A percentile compares a stretch with the other conserved stretches of the same genome.
These are phyloP conservation scores for Paramuricea clavata DNA, from an alignment of 92 coral and sea anemone genomes.

Conservation along the genomic window DNA sequence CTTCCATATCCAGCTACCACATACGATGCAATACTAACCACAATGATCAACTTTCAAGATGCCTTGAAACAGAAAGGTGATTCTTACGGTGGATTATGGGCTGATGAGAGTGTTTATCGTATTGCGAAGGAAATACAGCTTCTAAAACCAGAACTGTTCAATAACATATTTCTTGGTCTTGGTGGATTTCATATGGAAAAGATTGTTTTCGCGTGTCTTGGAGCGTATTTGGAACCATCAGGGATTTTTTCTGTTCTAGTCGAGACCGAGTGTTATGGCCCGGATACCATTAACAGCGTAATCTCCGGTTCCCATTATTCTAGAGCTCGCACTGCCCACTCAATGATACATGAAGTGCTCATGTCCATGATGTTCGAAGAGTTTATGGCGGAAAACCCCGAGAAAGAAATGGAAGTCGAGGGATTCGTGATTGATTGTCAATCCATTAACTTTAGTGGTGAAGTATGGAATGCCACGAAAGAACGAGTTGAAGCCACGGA, in stretches of 20 bases:
- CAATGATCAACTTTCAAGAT: conserved; percentile 7
- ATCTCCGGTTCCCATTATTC: neutral
- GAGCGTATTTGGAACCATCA: neutral
- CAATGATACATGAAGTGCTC: conserved; percentile 1
- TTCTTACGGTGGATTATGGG: conserved; percentile 10
- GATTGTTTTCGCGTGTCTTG: conserved; percentile 12
- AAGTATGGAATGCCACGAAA: neutral
- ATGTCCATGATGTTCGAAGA: neutral
- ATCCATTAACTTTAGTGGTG: neutral
- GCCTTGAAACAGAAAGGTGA: conserved; percentile 6
- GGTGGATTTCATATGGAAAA: conserved; percentile 5
- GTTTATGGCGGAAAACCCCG: neutral
- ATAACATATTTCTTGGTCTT: neutral
- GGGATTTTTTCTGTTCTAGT: conserved; percentile 15
- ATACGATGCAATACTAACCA: conserved; percentile 2
- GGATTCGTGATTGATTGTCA: neutral
- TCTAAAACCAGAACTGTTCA: neutral
- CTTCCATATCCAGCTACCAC: neutral
- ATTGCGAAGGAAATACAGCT: conserved; percentile 6
- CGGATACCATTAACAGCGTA: neutral
- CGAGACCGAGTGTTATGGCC: conserved; percentile 1
- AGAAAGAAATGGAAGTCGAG: neutral
- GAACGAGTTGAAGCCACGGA: neutral
- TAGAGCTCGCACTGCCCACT: neutral
- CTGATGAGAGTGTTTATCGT: neutral